Evolutionary conservation across 2,888 invertebrate genomes (phyloP), one percentile per base, ranked within the genome.

Genomic region (Cataglyphis rosenhaueri): DNA sequence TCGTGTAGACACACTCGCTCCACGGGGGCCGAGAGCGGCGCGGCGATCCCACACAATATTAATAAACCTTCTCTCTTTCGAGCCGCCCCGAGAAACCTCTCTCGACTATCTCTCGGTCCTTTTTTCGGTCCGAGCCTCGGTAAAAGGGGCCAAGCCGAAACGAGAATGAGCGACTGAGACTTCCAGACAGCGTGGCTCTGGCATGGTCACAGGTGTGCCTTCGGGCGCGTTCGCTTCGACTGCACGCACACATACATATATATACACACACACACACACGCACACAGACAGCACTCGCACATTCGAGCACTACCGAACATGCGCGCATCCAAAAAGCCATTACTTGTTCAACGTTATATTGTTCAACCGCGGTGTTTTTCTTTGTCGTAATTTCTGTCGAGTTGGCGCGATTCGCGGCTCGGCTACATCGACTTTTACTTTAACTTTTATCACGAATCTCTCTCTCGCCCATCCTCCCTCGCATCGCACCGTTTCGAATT

Each of bases 171-270:
- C 76, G 41, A 76, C 66, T 41, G 66, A 68, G 78, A 61, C 78
- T 79, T 79, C 78, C 78, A 79, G 78, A 79, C 78, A 79, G 78
- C 78, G 78, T 79, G 78, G 78, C 70, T 79, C 78, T 79, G 32
- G 41, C 66, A 38, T 76, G 57, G 78, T 70, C 78, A 79, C 78
- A 79, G 78, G 78, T 79, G 78, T 79, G 78, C 78, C 78, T 68
- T 79, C 78, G 44, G 70, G 78, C 76, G 29, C 76, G 76, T 66
- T 76, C 25, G 55, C 59, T 55, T 70, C 57, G 70, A 12, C 44
- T 59, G 78, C 78, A 59, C 44, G 29, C 73, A 74, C 29, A 32
- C 59, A 15, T 10, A 29, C 0, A 29, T 6, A 73, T n/a, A 15
- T 18, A 21, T n/a, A 3, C 3, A 32, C 6, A 48, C 48, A 21